A percentile compares a stretch with the other conserved stretches of the same genome.
These are phyloP conservation scores for Camptogramma bilineatum DNA, from an alignment of 2,888 invertebrate genomes.

Conservation along the genomic window DNA sequence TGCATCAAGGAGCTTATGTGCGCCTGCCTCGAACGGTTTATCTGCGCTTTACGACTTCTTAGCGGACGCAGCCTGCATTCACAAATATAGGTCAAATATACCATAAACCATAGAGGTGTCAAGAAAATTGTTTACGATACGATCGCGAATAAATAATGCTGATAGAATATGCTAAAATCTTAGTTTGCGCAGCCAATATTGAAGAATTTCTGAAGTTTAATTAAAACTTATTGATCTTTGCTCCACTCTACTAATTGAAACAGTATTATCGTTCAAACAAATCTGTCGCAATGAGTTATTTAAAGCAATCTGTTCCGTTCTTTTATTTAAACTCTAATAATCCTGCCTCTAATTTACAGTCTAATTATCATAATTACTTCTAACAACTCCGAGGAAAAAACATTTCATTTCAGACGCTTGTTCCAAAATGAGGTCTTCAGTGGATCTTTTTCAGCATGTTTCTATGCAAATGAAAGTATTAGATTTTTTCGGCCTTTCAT, in stretches of 20 bases:
- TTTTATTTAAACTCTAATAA: slow-evolving; percentile 35
- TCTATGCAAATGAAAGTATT: slow-evolving; percentile 55
- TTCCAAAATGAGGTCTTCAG: slow-evolving; percentile 47
- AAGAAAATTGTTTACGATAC: slow-evolving; percentile 23
- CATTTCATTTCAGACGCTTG: slow-evolving; percentile 28
- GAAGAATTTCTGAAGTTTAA: neutral
- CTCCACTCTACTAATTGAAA: slow-evolving; percentile 12
- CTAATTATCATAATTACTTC: slow-evolving; percentile 38
- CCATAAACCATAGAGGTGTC: slow-evolving; percentile 27
- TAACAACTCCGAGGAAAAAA: slow-evolving; percentile 22
- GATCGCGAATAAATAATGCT: slow-evolving; percentile 6
- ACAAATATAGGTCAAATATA: slow-evolving; percentile 38
- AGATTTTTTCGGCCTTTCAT: slow-evolving; percentile 59
- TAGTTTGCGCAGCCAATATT: slow-evolving; percentile 2
- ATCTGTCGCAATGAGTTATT: slow-evolving; percentile 24
- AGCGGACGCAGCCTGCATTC: slow-evolving; percentile 33
- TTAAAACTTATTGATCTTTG: slow-evolving; percentile 2
- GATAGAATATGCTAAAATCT: slow-evolving; percentile 13
- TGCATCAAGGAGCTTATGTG: slow-evolving; percentile 43
- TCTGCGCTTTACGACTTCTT: slow-evolving; percentile 43
- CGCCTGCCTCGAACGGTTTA: slow-evolving; percentile 40
- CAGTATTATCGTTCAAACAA: slow-evolving; percentile 20
- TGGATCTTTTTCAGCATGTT: slow-evolving; percentile 54
- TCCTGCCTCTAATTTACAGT: slow-evolving; percentile 31
- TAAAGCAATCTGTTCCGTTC: slow-evolving; percentile 31